A percentile compares a stretch with the other conserved stretches of the same genome.
These are phyloP conservation scores for Mythimna pallens DNA, from an alignment of 2,888 invertebrate genomes.

Conservation along the genomic window DNA sequence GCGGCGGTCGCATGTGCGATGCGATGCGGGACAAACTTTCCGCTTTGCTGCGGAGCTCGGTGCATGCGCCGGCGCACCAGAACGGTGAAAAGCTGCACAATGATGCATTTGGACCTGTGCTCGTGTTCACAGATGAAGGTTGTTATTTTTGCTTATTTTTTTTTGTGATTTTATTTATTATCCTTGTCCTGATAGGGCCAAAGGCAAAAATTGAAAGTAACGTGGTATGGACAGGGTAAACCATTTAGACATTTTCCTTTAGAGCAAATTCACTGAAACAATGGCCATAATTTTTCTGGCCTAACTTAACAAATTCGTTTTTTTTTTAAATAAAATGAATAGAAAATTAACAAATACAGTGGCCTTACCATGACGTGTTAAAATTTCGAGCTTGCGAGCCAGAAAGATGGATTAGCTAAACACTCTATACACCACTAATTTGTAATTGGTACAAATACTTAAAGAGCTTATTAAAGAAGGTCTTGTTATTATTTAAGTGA, in stretches of 20 bases:
- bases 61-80: conserved; percentile 77
- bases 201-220: background rate
- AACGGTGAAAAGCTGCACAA: conserved; percentile 82
- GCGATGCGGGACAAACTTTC: conserved; percentile 88
- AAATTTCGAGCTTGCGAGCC: too few species aligned
- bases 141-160: background rate
- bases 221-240: background rate
- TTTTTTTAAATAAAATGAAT: background rate
- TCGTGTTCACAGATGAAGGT: conserved; percentile 85
- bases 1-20: conserved; percentile 81
- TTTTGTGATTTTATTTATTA: background rate
- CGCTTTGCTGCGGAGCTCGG: conserved; percentile 82
- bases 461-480: too few species aligned
- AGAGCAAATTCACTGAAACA: background rate
- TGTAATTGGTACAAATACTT: too few species aligned
- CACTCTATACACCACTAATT: too few species aligned
- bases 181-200: background rate
- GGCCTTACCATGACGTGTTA: too few species aligned
- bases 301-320: background rate
- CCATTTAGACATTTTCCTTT: background rate
- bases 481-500: too few species aligned
- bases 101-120: conserved; percentile 80
- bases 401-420: too few species aligned
- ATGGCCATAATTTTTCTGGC: background rate
- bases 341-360: background rate